phyloP scores from a whole-genome alignment of 2,797 vertebrate species.

The Oceanodroma leucorhoa region DNA sequence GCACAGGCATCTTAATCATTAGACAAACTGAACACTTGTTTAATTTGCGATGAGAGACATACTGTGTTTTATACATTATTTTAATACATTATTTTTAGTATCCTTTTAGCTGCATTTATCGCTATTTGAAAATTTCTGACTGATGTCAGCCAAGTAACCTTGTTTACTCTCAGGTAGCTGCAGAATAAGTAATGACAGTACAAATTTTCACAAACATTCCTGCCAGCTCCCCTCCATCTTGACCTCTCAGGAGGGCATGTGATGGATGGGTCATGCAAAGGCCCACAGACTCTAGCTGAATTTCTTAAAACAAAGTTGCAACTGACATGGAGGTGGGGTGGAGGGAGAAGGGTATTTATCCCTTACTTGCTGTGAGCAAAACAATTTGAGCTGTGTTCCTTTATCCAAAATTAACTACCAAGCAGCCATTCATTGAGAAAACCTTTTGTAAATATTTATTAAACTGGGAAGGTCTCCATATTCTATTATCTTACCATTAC shows the following conservation, averaged over 20 bases:
- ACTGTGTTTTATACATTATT: background rate
- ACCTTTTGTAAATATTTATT: background rate
- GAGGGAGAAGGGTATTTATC: background rate
- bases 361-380: background rate
- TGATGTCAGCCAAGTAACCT: background rate
- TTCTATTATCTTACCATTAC: background rate
- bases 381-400: background rate
- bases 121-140: background rate
- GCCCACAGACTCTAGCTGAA: background rate
- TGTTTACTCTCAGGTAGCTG: background rate
- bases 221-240: background rate
- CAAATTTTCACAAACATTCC: background rate
- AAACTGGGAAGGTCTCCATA: background rate
- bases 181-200: background rate
- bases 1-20: background rate
- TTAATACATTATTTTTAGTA: background rate
- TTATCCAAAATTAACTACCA: background rate
- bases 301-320: background rate
- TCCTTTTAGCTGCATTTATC: background rate
- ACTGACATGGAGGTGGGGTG: background rate
- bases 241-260: background rate
- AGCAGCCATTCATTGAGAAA: background rate
- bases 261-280: background rate
- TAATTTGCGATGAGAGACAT: background rate
- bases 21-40: background rate